These are phyloP conservation scores for Pteria penguin DNA, from an alignment of 2,888 invertebrate species.

Conservation along the genomic window DNA sequence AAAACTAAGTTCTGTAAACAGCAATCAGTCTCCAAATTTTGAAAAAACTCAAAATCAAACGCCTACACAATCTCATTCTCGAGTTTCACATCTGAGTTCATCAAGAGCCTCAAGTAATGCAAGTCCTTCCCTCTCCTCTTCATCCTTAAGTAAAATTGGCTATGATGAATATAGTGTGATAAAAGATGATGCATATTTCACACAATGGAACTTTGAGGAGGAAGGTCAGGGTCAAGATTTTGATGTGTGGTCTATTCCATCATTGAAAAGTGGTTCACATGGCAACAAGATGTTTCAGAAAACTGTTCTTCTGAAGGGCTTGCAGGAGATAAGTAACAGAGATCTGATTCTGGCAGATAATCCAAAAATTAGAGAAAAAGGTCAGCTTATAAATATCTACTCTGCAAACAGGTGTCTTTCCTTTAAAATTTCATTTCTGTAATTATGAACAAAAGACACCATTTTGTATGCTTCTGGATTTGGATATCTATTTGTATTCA, in stretches of 20 bases:
- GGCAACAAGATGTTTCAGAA: conserved; percentile 19
- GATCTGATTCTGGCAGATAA: conserved; percentile 45
- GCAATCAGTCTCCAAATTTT: conserved; percentile 11
- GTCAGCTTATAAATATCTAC: no score
- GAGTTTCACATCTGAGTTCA: conserved; percentile 12
- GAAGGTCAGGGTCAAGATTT: background rate
- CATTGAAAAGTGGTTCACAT: conserved; percentile 13
- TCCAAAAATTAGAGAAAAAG: conserved; percentile 56
- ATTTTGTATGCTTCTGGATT: no score
- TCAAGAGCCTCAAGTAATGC: conserved; percentile 53
- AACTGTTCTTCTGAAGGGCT: conserved; percentile 54
- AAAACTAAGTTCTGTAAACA: conserved; percentile 28
- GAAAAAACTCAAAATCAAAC: background rate
- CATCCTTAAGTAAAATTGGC: conserved; percentile 28
- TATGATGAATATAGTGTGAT: conserved; percentile 37
- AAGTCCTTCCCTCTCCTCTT: conserved; percentile 51
- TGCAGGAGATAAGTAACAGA: conserved; percentile 48
- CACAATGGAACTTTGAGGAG: conserved; percentile 70
- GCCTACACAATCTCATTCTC: background rate
- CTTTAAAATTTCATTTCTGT: no score
- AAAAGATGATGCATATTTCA: conserved; percentile 68
- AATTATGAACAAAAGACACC: no score
- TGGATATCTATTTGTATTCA: no score
- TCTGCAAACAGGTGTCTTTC: no score
- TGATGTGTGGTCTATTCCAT: conserved; percentile 10